Percentiles rank a stretch among this genome's conserved stretches.
Conservation (phyloP, 2,797 vertebrate genomes). For the Eulemur mongoz region DNA sequence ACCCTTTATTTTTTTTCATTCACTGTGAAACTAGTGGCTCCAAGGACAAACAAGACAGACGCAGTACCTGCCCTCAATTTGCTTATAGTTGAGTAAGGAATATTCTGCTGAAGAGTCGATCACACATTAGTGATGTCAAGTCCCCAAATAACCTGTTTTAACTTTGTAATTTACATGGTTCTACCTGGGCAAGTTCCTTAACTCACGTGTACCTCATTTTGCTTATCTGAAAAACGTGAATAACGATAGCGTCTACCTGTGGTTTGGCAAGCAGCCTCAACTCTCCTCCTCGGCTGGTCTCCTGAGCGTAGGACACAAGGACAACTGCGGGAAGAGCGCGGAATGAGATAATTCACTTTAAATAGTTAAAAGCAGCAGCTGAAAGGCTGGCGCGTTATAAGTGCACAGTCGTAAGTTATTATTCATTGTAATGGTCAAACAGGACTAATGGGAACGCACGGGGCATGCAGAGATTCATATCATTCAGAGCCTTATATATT, state of each 20-base stretch:
- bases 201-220: neutral
- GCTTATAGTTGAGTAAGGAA: neutral
- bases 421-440: neutral
- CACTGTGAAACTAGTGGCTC: neutral
- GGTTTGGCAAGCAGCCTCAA: neutral
- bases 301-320: neutral
- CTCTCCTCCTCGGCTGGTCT: neutral
- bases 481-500: neutral
- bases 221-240: neutral
- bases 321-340: neutral
- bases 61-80: neutral
- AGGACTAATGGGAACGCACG: neutral
- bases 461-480: neutral
- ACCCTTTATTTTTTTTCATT: neutral
- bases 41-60: neutral
- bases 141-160: neutral
- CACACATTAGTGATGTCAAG: neutral
- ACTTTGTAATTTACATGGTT: neutral
- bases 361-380: neutral
- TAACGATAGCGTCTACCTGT: neutral
- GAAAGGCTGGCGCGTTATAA: neutral
- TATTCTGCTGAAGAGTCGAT: too few species aligned
- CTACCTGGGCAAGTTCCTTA: neutral
- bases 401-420: neutral
- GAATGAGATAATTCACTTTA: neutral